Base-by-base conservation (phyloP, 2,888 invertebrate genomes). In the Diaperis boleti region DNA sequence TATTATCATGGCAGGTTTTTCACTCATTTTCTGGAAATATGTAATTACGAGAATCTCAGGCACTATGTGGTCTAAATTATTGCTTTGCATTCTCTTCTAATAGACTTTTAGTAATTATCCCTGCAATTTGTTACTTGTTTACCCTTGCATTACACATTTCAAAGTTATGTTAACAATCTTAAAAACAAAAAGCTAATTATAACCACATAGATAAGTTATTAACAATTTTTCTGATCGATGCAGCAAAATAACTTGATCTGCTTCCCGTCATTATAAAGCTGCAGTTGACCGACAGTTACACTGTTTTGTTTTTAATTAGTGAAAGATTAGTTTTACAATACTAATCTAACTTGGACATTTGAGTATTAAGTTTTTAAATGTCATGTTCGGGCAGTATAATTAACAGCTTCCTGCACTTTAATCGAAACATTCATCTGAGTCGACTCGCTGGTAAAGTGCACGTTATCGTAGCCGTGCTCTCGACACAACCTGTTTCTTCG, bases 331-430 rank as follows among this genome's bases (percentile, higher is more conserved):
- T n/a, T n/a, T n/a, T n/a, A n/a, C n/a, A n/a, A n/a, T 33, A 13
- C 33, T 33, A 33, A 33, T 33, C 11, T 5, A n/a, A 33, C 5
- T 33, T 33, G 2, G 13, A 42, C n/a, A 17, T 42, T 42, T 42
- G 18, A 20, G 20, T 42, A 20, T 42, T 8, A 20, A 3, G n/a
- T 54, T 31, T 54, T 29, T 41, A 54, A 41, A 42, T 31, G 42
- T 29, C 54, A 54, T 42, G 41, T 54, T 31, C 54, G 29, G 54
- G 17, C 42, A 45, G n/a, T 20, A 49, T 55, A 64, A 64, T 64
- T 64, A 64, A 64, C 55, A 26, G 60, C 55, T 64, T 64, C 64
- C 64, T 64, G 64, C 44, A 64, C 42, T 52, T 59, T 63, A 63
- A 63, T 63, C 59, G 39, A 39, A 44, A 55, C 55, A 47, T 54